Conservation (phyloP, 2,113 vertebrate genomes). For the Atrichornis clamosus region DNA sequence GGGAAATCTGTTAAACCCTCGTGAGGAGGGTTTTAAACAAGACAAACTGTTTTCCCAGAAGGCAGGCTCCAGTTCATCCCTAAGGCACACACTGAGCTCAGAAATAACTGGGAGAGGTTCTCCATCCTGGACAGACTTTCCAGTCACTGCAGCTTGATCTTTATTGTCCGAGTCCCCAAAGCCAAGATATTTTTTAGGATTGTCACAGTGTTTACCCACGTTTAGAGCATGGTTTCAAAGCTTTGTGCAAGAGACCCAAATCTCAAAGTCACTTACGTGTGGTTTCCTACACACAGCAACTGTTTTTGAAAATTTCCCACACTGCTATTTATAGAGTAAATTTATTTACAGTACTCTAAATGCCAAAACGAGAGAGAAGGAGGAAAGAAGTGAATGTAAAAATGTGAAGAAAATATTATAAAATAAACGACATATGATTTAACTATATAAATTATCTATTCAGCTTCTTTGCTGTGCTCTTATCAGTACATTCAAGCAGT, state of each 20-base stretch:
- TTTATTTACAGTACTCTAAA: background rate
- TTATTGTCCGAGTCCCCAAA: background rate
- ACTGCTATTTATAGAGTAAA: background rate
- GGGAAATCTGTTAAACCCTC: background rate
- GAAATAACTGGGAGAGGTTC: background rate
- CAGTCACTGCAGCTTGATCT: background rate
- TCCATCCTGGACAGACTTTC: background rate
- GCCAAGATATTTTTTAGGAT: background rate
- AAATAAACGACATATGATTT: background rate
- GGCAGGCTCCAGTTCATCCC: background rate
- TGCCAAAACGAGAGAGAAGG: background rate
- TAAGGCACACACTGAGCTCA: background rate
- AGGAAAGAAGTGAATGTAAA: background rate
- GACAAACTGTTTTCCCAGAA: constrained; percentile 4
- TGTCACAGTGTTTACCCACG: background rate
- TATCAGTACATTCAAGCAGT: background rate
- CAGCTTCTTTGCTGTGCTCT: background rate
- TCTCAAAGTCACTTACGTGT: background rate
- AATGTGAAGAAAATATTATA: background rate
- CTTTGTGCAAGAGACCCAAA: background rate
- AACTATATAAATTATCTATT: background rate
- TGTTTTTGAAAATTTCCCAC: background rate
- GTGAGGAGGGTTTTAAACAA: background rate
- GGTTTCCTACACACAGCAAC: background rate
- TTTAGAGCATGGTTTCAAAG: background rate